phyloP scores from a whole-genome alignment of 2,113 vertebrate species.

The Anolis sagrei region DNA sequence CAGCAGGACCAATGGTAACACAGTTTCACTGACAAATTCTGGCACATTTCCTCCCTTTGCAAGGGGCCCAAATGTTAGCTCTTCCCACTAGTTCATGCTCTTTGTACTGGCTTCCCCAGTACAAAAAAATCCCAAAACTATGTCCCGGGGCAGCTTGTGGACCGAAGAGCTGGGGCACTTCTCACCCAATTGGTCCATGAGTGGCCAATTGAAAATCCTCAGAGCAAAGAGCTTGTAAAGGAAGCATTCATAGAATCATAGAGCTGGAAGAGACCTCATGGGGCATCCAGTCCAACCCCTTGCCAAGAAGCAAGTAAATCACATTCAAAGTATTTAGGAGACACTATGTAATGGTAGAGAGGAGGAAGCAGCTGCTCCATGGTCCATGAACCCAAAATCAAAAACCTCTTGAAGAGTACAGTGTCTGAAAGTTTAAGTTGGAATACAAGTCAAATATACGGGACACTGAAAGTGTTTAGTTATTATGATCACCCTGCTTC shows the following conservation, averaged over 20 bases:
- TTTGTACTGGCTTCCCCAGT: background rate
- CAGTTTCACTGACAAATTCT: background rate
- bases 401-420: background rate
- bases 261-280: too few species aligned
- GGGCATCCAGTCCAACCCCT: too few species aligned
- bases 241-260: too few species aligned
- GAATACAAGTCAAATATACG: background rate
- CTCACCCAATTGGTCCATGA: too few species aligned
- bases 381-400: background rate
- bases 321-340: too few species aligned
- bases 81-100: background rate
- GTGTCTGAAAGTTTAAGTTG: rapidly evolving
- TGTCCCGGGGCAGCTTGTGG: too few species aligned
- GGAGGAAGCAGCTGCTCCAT: background rate
- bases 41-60: background rate
- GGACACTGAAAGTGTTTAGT: background rate
- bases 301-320: too few species aligned
- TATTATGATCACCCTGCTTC: background rate
- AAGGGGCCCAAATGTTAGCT: background rate
- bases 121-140: background rate
- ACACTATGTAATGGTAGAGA: background rate
- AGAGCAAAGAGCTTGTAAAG: background rate
- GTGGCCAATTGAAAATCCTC: background rate
- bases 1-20: constrained; percentile 5
- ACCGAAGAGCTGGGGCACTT: too few species aligned